Percentiles rank a stretch among this genome's conserved stretches.
These are phyloP conservation scores for Drosophila guanche DNA, from an alignment of 1,140 invertebrate genomes.

Conservation along the genomic window DNA sequence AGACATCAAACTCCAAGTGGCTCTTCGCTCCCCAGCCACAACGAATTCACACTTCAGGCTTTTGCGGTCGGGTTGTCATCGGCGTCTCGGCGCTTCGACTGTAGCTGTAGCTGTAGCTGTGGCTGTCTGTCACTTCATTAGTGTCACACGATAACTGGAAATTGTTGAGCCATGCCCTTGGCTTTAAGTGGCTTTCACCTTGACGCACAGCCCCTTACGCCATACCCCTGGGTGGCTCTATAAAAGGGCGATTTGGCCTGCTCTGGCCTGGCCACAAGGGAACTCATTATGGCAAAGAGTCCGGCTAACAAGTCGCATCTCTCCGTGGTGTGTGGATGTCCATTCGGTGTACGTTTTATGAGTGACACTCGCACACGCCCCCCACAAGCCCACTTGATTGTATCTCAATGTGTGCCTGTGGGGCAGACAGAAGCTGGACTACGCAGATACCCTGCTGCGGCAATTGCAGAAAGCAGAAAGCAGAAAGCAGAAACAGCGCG, in stretches of 20 bases:
- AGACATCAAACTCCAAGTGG: neutral
- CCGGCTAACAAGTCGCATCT: conserved; percentile 52
- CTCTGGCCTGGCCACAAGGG: conserved; percentile 42
- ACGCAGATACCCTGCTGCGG: neutral
- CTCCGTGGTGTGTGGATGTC: conserved; percentile 17
- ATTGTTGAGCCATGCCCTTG: conserved; percentile 52
- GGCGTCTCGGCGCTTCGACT: neutral
- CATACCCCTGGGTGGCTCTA: conserved; percentile 3
- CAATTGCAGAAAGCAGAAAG: too few species aligned
- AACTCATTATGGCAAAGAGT: conserved; percentile 61
- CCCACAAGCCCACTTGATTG: conserved; percentile 12
- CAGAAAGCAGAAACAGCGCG: too few species aligned
- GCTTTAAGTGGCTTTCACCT: conserved; percentile 64
- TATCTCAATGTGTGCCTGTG: neutral
- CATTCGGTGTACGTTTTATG: conserved; percentile 57
- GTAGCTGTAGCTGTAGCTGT: neutral
- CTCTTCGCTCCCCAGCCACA: too few species aligned
- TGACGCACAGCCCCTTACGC: conserved; percentile 5
- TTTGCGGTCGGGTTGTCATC: conserved; percentile 55
- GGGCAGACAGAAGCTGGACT: too few species aligned
- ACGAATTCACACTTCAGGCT: conserved; percentile 11
- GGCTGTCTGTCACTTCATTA: conserved; percentile 58
- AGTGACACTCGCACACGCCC: conserved; percentile 20
- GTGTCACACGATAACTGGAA: conserved; percentile 63
- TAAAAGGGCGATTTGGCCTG: conserved; percentile 36